Base-by-base conservation (phyloP, 2,113 vertebrate species). In the Dromiciops gliroides region DNA sequence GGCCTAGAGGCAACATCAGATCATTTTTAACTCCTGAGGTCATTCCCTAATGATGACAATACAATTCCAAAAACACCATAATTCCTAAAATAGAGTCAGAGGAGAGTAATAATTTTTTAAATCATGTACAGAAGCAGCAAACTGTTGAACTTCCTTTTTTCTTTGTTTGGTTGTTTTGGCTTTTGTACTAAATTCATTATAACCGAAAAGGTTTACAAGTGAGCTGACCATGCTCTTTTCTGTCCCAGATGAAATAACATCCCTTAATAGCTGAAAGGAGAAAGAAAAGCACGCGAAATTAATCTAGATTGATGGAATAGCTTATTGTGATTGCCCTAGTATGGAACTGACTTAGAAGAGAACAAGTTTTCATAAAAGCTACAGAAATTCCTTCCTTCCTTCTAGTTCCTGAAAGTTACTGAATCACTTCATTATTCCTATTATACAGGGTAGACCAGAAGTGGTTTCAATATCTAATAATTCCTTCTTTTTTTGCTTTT, bases 161-260 rank as follows among this genome's bases (percentile, higher is more conserved):
- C 93, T 92, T 90, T 94, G 8, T 90, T 95, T 93, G 37, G 1
- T 4, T 75, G 12, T n/a, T 75, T n/a, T n/a, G 67, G 5, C 50
- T 11, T 90, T 90, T 49, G 16, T 31, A 44, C 91, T 83, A 50
- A 44, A 92, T 95, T 37, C 92, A 22, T 48, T n/a, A 94, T 60
- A 94, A 53, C 89, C 67, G 89, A 93, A 91, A 91, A 90, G 4
- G 83, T 95, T 93, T 91, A 89, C 51, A 60, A 93, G 8, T 90
- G 50, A 95, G 23, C 52, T 67, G 37, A 37, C 16, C 11, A 89
- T 26, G 19, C 28, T 93, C 25, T 51, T 25, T 24, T 31, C 28
- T 14, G 6, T 56, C 48, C 93, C 23, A 93, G 12, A 23, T 90
- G 89, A 75, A 91, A 8, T 67, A 37, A 14, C 28, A 67, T 67